phyloP scores from a whole-genome alignment of 2,888 invertebrate genomes.

The Eristalis pertinax region DNA sequence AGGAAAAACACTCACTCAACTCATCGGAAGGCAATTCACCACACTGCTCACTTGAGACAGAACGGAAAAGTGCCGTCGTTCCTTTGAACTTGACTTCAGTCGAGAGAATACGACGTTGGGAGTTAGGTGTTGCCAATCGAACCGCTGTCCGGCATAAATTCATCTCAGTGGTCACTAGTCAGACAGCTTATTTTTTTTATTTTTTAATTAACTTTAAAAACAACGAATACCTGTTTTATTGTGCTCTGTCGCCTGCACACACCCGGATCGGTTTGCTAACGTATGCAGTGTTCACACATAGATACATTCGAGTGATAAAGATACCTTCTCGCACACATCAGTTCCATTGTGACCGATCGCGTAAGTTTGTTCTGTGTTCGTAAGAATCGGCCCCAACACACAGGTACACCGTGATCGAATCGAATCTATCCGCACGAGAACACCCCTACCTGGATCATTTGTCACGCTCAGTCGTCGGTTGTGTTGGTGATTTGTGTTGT shows the following conservation, averaged over 20 bases:
- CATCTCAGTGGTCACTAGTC: neutral
- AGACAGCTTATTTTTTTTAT: constrained; percentile 31
- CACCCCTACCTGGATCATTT: constrained; percentile 33
- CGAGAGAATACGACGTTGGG: constrained; percentile 33
- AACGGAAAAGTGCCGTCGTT: neutral
- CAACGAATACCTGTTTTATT: neutral
- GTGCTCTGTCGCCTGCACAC: neutral
- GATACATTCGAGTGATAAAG: constrained; percentile 19
- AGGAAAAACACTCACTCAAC: constrained; percentile 11
- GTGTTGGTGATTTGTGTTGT: constrained; percentile 37
- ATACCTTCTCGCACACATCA: neutral
- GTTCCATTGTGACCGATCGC: constrained; percentile 56
- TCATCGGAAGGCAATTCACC: constrained; percentile 29
- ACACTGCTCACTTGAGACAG: neutral
- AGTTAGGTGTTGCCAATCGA: constrained; percentile 10
- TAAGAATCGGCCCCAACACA: constrained; percentile 31
- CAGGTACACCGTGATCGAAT: constrained; percentile 46
- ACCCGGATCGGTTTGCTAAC: constrained; percentile 16
- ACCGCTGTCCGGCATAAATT: constrained; percentile 10
- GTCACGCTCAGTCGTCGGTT: neutral
- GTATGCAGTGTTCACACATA: constrained; percentile 13
- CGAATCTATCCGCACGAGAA: constrained; percentile 34
- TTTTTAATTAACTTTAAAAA: neutral
- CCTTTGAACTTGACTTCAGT: constrained; percentile 28
- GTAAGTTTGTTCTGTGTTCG: constrained; percentile 31